Conservation (phyloP, 2,888 invertebrate genomes). For the Sphinx pinastri region DNA sequence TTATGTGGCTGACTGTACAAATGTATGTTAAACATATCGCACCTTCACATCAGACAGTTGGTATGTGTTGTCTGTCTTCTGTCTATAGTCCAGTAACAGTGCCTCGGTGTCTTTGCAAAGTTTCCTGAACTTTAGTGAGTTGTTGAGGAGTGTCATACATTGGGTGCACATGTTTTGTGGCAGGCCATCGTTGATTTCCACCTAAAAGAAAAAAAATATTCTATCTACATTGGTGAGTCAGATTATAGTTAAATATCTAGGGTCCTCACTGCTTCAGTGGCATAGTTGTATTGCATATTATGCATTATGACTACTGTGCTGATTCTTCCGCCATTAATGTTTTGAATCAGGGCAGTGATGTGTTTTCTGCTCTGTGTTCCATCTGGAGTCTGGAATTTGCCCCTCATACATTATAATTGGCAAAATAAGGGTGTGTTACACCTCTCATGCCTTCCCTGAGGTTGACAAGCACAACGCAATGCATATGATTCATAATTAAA, state of each 20-base stretch:
- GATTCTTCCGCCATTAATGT: too few relatives aligned
- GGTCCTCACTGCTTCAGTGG: too few relatives aligned
- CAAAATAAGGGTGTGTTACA: too few relatives aligned
- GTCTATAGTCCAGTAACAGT: constrained; percentile 34
- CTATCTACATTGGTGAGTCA: not conserved
- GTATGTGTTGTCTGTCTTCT: not conserved
- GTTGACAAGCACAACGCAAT: too few relatives aligned
- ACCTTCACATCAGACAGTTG: not conserved
- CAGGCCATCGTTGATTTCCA: constrained; percentile 49
- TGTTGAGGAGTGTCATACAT: constrained; percentile 45
- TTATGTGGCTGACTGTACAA: too few relatives aligned
- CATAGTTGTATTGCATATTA: not conserved
- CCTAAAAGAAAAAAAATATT: constrained; percentile 42
- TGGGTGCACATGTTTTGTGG: constrained; percentile 56
- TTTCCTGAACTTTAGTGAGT: constrained; percentile 50
- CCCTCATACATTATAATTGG: too few relatives aligned
- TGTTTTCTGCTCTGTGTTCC: not conserved
- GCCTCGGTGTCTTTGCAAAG: constrained; percentile 49
- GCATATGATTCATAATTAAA: too few relatives aligned
- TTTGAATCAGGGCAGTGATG: not conserved
- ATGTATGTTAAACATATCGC: not conserved
- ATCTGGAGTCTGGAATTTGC: too few relatives aligned
- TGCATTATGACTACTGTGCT: too few relatives aligned
- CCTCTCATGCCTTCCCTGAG: too few relatives aligned
- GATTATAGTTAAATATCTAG: too few relatives aligned